phyloP scores from a whole-genome alignment of 2,113 vertebrate species.

The Nycticorax nycticorax region DNA sequence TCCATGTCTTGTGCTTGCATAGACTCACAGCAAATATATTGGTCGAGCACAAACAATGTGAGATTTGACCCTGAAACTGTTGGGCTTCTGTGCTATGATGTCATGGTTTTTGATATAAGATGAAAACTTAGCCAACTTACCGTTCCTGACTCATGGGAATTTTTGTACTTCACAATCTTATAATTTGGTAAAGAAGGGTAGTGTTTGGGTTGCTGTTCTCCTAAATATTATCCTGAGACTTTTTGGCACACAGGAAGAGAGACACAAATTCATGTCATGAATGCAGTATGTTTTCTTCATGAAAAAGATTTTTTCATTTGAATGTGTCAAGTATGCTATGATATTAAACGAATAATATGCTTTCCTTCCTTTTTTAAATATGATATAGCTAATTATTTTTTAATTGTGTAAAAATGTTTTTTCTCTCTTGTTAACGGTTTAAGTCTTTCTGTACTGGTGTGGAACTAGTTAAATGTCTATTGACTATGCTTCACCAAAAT shows the following conservation, averaged over 20 bases:
- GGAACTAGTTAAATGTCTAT: conserved; percentile 45
- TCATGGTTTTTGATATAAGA: background rate
- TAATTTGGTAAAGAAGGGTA: background rate
- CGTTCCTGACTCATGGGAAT: background rate
- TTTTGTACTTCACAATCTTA: background rate
- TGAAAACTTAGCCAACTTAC: background rate
- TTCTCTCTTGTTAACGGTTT: conserved; percentile 29
- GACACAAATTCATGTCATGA: background rate
- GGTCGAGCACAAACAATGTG: background rate
- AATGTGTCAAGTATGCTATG: background rate
- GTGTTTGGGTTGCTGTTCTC: background rate
- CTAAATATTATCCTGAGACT: background rate
- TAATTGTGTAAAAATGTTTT: background rate
- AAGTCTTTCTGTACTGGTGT: conserved; percentile 26
- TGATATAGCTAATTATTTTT: background rate
- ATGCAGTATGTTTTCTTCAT: conserved; percentile 1
- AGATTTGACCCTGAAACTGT: background rate
- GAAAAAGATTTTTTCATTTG: background rate
- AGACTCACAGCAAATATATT: background rate
- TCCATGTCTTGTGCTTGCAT: background rate
- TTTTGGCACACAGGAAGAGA: conserved; percentile 73
- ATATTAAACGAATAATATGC: background rate
- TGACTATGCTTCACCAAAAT: conserved; percentile 34
- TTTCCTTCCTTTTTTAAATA: conserved; percentile 35
- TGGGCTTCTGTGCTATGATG: background rate